Evolutionary conservation across 2,113 vertebrate species (phyloP).

Genomic region (Hystrix cristata): DNA sequence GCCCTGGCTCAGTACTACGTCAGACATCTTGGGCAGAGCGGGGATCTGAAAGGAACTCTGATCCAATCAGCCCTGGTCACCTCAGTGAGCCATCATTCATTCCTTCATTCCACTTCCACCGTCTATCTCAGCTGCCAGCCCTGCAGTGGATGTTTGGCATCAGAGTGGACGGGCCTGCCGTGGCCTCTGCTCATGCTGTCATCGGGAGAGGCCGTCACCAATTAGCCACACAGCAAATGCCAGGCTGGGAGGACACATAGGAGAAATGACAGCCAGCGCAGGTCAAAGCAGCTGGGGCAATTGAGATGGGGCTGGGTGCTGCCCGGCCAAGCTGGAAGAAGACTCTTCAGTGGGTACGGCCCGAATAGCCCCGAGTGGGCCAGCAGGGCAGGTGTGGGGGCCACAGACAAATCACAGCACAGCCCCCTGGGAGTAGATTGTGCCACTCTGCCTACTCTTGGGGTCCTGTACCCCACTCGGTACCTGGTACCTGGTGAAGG

Average conservation of each 20-base stretch:
- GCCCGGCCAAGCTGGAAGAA: not conserved
- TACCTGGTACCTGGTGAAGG: fast-evolving
- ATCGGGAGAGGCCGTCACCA: not conserved
- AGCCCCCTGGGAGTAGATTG: not conserved
- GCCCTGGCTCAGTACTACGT: not conserved
- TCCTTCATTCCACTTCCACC: not conserved
- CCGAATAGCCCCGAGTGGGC: not conserved
- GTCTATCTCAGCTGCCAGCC: not conserved
- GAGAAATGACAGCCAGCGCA: not conserved
- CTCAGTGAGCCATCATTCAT: not conserved
- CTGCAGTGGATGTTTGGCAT: not conserved
- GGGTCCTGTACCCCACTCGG: not conserved
- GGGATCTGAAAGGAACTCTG: not conserved
- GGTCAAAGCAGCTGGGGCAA: not conserved
- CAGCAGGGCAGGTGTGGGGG: not conserved
- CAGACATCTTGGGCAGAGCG: not conserved
- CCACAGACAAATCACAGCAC: fast-evolving
- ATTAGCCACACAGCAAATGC: not conserved
- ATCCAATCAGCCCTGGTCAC: not conserved
- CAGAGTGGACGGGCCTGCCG: not conserved
- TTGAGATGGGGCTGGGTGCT: too few species aligned
- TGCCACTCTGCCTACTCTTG: fast-evolving
- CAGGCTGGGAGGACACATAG: not conserved
- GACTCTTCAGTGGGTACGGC: not conserved
- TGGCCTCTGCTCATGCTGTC: not conserved